A percentile compares a stretch with the other conserved stretches of the same genome.
phyloP scores from a whole-genome alignment of 2,888 invertebrate genomes.

The Notocelia uddmanniana region DNA sequence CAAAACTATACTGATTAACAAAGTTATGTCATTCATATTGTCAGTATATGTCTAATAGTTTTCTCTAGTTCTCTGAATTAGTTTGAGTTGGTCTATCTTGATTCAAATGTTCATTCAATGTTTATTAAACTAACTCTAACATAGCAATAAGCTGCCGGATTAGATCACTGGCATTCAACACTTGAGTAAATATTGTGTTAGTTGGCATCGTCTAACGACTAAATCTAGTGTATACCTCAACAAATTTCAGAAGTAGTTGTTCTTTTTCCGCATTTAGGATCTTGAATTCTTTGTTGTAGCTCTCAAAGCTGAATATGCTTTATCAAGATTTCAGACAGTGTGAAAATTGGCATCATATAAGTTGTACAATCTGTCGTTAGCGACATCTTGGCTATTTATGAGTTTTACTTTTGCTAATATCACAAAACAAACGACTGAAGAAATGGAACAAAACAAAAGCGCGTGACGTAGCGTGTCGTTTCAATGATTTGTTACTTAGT shows the following conservation, averaged over 20 bases:
- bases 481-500: slow-evolving; percentile 22
- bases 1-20: too few species aligned
- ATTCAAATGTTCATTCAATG: slow-evolving; percentile 31
- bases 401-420: background rate
- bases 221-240: slow-evolving; percentile 12
- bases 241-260: slow-evolving; percentile 13
- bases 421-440: slow-evolving; percentile 16
- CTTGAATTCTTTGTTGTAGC: background rate
- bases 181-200: slow-evolving; percentile 54
- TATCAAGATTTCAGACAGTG: background rate
- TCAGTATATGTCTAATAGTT: background rate
- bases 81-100: slow-evolving; percentile 6
- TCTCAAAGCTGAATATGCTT: background rate
- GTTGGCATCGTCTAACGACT: slow-evolving; percentile 21
- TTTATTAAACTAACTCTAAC: slow-evolving; percentile 32
- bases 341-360: background rate
- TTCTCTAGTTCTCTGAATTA: background rate
- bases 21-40: too few species aligned
- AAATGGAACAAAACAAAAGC: slow-evolving; percentile 21
- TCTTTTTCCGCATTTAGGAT: slow-evolving; percentile 10
- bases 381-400: slow-evolving; percentile 4
- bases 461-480: slow-evolving; percentile 19
- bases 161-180: slow-evolving; percentile 56
- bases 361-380: background rate
- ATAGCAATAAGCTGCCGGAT: slow-evolving; percentile 45